A percentile compares a stretch with the other conserved stretches of the same genome.
Conservation (phyloP, 2,888 invertebrate genomes). For the Melitaea athalia region DNA sequence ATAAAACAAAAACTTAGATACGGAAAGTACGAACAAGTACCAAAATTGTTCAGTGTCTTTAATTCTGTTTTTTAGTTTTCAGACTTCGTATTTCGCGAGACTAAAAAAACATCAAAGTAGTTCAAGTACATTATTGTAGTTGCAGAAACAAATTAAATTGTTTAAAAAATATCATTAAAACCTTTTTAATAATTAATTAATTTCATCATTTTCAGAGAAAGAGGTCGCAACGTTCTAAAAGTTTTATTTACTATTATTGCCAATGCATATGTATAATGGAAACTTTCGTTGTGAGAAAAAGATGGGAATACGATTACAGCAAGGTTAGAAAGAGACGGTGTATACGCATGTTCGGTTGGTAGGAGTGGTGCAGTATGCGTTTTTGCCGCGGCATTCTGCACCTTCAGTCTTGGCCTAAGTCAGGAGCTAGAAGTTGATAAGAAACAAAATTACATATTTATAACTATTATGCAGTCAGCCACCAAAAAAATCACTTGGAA, state of each 20-base stretch:
- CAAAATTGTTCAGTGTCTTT: no score
- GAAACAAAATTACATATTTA: conserved; percentile 2
- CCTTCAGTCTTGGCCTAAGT: conserved; percentile 51
- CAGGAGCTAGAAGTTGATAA: conserved; percentile 34
- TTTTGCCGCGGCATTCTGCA: conserved; percentile 73
- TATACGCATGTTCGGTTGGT: conserved; percentile 53
- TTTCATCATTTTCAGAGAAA: conserved; percentile 21
- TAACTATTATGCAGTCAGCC: neutral
- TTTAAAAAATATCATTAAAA: conserved; percentile 9
- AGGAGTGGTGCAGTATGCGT: conserved; percentile 77
- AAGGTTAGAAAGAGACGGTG: conserved; percentile 50
- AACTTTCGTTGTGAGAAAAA: conserved; percentile 50
- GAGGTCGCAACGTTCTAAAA: conserved; percentile 33
- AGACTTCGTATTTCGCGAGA: neutral
- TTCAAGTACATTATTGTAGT: neutral
- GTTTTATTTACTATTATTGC: conserved; percentile 55
- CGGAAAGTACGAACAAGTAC: no score
- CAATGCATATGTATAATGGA: conserved; percentile 36
- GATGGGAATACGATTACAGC: conserved; percentile 42
- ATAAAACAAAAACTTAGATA: conserved; percentile 45
- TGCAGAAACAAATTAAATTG: conserved; percentile 9
- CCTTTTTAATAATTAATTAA: conserved; percentile 17
- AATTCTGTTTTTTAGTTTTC: neutral
- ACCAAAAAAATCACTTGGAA: no score
- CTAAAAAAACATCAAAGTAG: neutral